Evolutionary conservation across 2,888 invertebrate genomes (phyloP).

Genomic region (Eristalis arbustorum): DNA sequence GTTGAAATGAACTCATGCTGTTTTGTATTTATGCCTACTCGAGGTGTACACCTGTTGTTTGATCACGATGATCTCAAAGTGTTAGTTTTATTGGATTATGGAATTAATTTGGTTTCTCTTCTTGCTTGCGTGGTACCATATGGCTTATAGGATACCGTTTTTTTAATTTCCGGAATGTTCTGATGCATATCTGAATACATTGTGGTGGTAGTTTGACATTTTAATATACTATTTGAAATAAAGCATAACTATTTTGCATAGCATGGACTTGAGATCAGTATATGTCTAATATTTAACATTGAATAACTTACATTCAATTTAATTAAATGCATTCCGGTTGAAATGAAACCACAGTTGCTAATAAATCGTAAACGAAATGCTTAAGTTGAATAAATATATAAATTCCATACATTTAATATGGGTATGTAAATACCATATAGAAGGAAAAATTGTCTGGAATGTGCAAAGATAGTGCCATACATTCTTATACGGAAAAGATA

Average conservation of each 20-base stretch:
- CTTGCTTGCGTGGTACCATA: conserved; percentile 37
- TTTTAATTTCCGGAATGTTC: conserved; percentile 21
- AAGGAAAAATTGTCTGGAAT: too few species aligned
- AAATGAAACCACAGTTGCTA: too few species aligned
- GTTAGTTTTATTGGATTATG: conserved; percentile 61
- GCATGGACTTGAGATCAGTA: conserved; percentile 11
- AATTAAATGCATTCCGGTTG: too few species aligned
- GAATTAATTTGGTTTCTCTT: conserved; percentile 45
- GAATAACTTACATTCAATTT: conserved; percentile 29
- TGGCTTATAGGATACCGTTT: conserved; percentile 42
- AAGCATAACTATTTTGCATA: conserved; percentile 48
- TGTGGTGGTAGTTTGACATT: conserved; percentile 45
- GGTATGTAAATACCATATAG: too few species aligned
- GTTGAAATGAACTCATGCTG: conserved; percentile 54
- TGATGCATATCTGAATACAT: conserved; percentile 45
- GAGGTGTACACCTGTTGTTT: conserved; percentile 54
- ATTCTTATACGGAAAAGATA: too few species aligned
- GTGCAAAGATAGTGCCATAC: too few species aligned
- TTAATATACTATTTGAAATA: conserved; percentile 33
- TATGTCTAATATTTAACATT: conserved; percentile 1
- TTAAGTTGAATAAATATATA: too few species aligned
- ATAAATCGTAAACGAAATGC: too few species aligned
- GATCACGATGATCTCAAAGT: conserved; percentile 45
- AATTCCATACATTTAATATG: too few species aligned
- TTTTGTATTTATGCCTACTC: background rate